Base-by-base conservation (phyloP, 1,140 invertebrate species). In the Drosophila oshimai region DNA sequence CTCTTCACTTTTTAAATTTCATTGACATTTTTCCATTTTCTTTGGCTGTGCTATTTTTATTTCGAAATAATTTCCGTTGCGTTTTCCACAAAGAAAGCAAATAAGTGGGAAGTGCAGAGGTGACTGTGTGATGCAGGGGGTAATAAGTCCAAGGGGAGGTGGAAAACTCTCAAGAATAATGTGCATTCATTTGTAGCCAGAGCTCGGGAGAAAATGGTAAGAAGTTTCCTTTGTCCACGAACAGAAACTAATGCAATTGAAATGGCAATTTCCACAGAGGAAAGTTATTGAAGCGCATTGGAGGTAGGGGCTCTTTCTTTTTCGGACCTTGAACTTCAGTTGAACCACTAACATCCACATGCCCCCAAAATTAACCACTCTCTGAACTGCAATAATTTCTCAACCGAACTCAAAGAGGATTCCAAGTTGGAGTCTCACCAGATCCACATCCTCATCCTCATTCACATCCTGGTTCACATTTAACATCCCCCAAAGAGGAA, bases 51-150 rank as follows among this genome's bases (percentile, higher is more conserved):
- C 42, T 49, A 42, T 45, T 49, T 47, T 42, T 62, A 71, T 62
- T 71, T 62, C 15, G 33, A 54, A 71, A 71, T 62, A 73, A 71
- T 70, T 73, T 71, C 46, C 54, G 41, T 31, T 70, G 69, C 65
- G 61, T 46, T 70, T 51, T 24, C 20, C n/a, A 0, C 33, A 29
- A 22, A 17, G 18, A 18, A 29, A 51, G 28, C 26, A 46, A 12
- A 26, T 46, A 54, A 29, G 39, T 18, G 7, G 45, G 39, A 54
- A 29, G 39, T 18, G 7, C 37, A 10, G 2, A 6, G 47, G 15
- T 18, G 22, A 18, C 5, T 29, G 37, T 5, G 2, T 9, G n/a
- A 10, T n/a, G n/a, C n/a, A n/a, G n/a, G 12, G 6, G 31, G 28
- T 26, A 26, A 34, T 31, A 54, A 22, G n/a, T 10, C 13, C 10